Evolutionary conservation across 1,140 invertebrate species (phyloP), one percentile per base, ranked within the genome.

Genomic region (Drosophila tani): DNA sequence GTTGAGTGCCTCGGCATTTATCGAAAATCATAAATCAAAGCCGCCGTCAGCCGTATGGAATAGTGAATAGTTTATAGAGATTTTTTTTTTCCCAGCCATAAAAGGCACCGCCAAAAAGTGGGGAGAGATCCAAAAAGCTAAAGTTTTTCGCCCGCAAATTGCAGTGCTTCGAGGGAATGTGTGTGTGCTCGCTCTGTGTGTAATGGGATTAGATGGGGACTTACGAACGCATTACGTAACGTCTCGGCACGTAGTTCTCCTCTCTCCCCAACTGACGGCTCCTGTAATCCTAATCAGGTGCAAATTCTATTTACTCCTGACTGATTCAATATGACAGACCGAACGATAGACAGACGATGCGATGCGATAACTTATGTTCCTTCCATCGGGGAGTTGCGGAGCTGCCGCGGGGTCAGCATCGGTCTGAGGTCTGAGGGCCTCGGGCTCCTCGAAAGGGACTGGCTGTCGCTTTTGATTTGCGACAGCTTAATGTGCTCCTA

Each of bases 291-390:
- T 73, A 74, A 79, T 78, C 76, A 85, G 82, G 82, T 86, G 82
- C 82, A 85, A 85, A 85, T 85, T 85, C 82, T 59, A 85, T 85
- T 84, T 85, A 49, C 66, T 75, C 29, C 60, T 85, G 82, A 86
- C 75, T 86, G 84, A 86, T 86, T 86, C 83, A 86, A 86, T 87
- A 75, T 82, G 82, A 86, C 83, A 86, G 58, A 57, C 81, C 50
- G 32, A 12, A 12, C 53, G 57, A 51, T 41, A 60, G 75, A 53
- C 53, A 67, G 62, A 80, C 69, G 55, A 14, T 38, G 17, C 24
- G 50, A 29, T 43, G 58, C 63, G 38, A 71, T 71, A 84, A 83
- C 71, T 83, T 84, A 85, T 78, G 81, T 65, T 70, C 47, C 19
- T 46, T 45, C 21, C 45, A 66, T 62, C 12, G 27, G 19, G 46